Evolutionary conservation across 1,140 invertebrate species (phyloP).

Genomic region (Drosophila lowei): DNA sequence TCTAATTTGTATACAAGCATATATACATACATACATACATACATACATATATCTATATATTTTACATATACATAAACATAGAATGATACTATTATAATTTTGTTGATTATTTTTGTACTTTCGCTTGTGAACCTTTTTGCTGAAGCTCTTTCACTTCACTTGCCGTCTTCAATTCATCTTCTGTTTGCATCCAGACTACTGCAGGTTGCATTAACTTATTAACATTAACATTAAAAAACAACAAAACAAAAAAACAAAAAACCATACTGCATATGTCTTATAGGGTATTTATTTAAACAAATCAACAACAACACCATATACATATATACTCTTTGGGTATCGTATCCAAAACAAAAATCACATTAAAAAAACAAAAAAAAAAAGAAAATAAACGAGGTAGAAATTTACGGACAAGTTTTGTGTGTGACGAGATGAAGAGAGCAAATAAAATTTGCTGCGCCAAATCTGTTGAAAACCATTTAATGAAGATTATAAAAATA

Average conservation of each 20-base stretch:
- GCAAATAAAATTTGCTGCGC: slow-evolving; percentile 79
- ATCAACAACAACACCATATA: slow-evolving; percentile 21
- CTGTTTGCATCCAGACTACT: slow-evolving; percentile 54
- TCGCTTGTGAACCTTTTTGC: slow-evolving; percentile 21
- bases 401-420: slow-evolving; percentile 60
- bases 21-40: slow-evolving; percentile 13
- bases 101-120: slow-evolving; percentile 21
- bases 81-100: slow-evolving; percentile 45
- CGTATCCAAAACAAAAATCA: no score
- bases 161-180: slow-evolving; percentile 38
- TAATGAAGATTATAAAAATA: slow-evolving; percentile 79
- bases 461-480: slow-evolving; percentile 80
- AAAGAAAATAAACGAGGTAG: slow-evolving; percentile 31
- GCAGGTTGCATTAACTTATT: slow-evolving; percentile 75
- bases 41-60: slow-evolving; percentile 35
- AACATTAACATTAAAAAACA: slow-evolving; percentile 45
- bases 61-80: slow-evolving; percentile 49
- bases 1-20: slow-evolving; percentile 58
- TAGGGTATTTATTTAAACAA: slow-evolving; percentile 65
- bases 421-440: slow-evolving; percentile 52
- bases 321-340: no score
- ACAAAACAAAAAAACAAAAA: slow-evolving; percentile 42
- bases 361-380: slow-evolving; percentile 18
- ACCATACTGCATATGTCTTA: slow-evolving; percentile 46
- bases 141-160: slow-evolving; percentile 43